Conservation (phyloP, 2,888 invertebrate genomes). For the Lydus trimaculatus region DNA sequence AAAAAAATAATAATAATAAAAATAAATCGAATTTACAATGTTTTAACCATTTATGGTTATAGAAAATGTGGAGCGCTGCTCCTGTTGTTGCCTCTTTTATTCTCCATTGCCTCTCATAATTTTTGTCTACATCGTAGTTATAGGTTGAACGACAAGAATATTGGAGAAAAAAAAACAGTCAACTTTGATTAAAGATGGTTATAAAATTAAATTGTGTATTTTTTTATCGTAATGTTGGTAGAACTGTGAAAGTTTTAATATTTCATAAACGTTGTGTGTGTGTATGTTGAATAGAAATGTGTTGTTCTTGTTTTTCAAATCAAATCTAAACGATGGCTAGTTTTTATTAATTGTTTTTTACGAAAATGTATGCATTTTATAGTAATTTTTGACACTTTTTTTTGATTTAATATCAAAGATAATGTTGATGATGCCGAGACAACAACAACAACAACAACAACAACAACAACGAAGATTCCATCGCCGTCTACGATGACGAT, state of each 20-base stretch:
- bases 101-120: neutral
- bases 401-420: neutral
- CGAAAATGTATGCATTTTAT: neutral
- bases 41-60: neutral
- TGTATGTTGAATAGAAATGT: neutral
- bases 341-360: too few species aligned
- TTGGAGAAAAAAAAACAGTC: neutral
- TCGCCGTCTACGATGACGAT: neutral
- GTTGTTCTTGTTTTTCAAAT: neutral
- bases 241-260: conserved; percentile 3
- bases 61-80: neutral
- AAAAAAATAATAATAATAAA: neutral
- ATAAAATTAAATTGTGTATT: neutral
- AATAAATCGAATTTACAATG: neutral
- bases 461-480: neutral
- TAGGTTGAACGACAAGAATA: neutral
- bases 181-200: neutral
- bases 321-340: neutral
- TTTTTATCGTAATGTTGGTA: neutral
- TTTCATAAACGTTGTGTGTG: neutral
- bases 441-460: neutral
- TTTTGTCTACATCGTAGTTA: neutral
- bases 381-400: neutral
- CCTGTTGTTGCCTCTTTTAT: neutral
- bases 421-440: neutral